Evolutionary conservation across 2,888 invertebrate genomes (phyloP).

Genomic region (Uropetala carovei): DNA sequence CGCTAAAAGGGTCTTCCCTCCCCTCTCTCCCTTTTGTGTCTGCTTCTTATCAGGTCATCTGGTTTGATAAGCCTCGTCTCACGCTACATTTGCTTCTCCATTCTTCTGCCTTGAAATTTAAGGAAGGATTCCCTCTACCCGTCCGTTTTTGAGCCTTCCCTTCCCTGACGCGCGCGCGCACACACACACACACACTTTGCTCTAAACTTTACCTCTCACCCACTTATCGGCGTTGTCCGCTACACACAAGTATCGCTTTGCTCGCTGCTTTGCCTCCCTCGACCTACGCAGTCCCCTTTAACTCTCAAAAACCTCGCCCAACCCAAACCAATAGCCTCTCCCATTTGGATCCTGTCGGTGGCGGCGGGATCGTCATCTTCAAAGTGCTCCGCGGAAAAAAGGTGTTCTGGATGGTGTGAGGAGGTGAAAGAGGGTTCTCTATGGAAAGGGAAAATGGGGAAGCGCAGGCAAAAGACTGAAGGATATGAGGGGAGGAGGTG

Average conservation of each 20-base stretch:
- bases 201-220: background rate
- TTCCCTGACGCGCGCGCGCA: background rate
- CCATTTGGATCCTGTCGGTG: background rate
- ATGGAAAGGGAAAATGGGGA: too few species aligned
- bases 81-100: background rate
- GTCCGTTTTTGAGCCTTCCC: background rate
- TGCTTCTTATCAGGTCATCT: background rate
- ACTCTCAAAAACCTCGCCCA: background rate
- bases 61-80: constrained; percentile 37
- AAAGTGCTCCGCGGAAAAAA: background rate
- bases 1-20: background rate
- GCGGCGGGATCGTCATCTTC: background rate
- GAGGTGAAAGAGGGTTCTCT: too few species aligned
- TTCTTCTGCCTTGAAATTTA: background rate
- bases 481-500: too few species aligned
- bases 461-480: too few species aligned
- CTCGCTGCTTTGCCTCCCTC: background rate
- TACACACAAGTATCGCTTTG: background rate
- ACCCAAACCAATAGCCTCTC: background rate
- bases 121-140: background rate
- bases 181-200: background rate
- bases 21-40: background rate
- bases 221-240: background rate
- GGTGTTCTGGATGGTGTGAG: too few species aligned
- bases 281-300: too few species aligned